A percentile compares a stretch with the other conserved stretches of the same genome.
These are phyloP conservation scores for Globicephala melas DNA, from an alignment of 2,113 vertebrate species.

Conservation along the genomic window DNA sequence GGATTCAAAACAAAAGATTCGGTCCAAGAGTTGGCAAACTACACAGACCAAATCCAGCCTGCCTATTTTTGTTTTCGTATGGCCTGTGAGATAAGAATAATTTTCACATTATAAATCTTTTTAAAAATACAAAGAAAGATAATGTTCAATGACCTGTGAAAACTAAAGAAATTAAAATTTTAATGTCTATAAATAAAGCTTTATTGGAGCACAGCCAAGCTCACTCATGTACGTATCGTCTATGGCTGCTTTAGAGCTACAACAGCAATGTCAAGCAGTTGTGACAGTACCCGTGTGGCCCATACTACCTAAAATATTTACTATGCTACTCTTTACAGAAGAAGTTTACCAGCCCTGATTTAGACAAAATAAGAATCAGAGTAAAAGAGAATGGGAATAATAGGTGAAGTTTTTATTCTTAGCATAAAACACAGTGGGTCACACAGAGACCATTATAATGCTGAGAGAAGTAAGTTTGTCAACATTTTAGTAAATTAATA, in stretches of 20 bases:
- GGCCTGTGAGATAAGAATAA: background rate
- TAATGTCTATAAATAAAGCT: background rate
- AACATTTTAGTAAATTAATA: background rate
- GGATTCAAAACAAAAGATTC: background rate
- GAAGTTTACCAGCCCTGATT: background rate
- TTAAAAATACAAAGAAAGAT: background rate
- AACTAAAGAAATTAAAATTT: background rate
- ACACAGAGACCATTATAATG: background rate
- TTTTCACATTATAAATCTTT: background rate
- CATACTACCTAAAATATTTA: background rate
- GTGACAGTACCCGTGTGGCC: background rate
- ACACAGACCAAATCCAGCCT: background rate
- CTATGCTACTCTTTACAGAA: background rate
- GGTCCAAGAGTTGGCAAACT: background rate
- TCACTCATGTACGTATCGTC: background rate
- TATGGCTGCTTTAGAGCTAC: background rate
- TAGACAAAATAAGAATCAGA: constrained; percentile 5
- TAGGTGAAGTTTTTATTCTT: background rate
- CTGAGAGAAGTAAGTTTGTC: background rate
- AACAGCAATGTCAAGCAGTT: background rate
- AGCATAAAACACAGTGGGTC: background rate
- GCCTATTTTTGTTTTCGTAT: background rate
- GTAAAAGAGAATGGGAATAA: background rate
- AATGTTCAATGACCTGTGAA: background rate
- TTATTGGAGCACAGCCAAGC: background rate